phyloP scores from a whole-genome alignment of 2,888 invertebrate species.

The Syrphus vitripennis region DNA sequence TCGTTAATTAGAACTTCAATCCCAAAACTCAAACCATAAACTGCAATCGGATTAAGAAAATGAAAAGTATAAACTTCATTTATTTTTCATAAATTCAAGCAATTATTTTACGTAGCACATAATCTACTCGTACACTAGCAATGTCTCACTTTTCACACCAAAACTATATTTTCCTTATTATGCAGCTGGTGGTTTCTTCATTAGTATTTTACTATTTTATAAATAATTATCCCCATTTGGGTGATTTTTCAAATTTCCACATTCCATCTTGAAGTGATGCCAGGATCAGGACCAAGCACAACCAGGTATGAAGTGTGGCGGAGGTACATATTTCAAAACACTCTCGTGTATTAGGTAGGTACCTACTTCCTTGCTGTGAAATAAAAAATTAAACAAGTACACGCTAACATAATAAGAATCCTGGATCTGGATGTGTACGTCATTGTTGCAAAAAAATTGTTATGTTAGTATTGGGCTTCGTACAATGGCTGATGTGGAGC shows the following conservation, averaged over 20 bases:
- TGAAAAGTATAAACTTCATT: neutral
- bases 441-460: neutral
- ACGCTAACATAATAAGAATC: constrained; percentile 2
- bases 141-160: neutral
- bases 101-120: constrained; percentile 10
- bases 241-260: constrained; percentile 67
- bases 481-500: neutral
- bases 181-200: constrained; percentile 22
- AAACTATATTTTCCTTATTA: neutral
- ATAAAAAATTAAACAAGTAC: constrained; percentile 29
- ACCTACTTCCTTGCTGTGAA: constrained; percentile 30
- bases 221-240: constrained; percentile 61
- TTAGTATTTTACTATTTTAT: constrained; percentile 68
- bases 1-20: neutral
- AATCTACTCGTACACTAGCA: neutral
- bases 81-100: constrained; percentile 7
- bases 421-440: neutral
- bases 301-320: constrained; percentile 18
- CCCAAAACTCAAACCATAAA: neutral
- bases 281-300: constrained; percentile 1
- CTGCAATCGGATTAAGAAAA: constrained; percentile 2
- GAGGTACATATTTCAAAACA: constrained; percentile 7
- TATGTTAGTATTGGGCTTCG: neutral
- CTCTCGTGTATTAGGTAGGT: neutral
- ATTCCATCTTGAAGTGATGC: constrained; percentile 38